These are phyloP conservation scores for Frankliniella intonsa DNA, from an alignment of 2,888 invertebrate genomes.

Conservation along the genomic window DNA sequence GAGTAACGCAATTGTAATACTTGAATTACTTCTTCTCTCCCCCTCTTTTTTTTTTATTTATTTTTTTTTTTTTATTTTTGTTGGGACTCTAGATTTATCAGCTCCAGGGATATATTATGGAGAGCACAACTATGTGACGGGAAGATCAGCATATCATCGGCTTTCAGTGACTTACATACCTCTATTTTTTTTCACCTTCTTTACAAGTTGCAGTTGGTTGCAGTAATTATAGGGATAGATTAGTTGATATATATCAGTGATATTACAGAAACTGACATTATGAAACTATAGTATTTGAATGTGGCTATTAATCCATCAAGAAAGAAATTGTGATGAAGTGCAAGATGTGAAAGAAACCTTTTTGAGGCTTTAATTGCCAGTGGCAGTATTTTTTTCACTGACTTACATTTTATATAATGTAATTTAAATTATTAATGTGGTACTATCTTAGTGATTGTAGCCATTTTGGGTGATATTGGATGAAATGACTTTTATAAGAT, in stretches of 20 bases:
- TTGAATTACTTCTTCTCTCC: neutral
- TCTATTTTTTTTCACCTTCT: slow-evolving; percentile 5
- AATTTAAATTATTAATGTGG: neutral
- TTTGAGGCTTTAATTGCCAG: neutral
- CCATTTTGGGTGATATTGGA: neutral
- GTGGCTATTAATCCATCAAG: neutral
- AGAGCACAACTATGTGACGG: slow-evolving; percentile 16
- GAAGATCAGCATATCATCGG: neutral
- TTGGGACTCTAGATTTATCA: neutral
- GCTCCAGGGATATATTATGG: neutral
- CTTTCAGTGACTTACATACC: neutral
- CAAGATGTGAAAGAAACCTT: neutral
- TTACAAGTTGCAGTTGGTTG: neutral
- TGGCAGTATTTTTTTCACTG: slow-evolving; percentile 2
- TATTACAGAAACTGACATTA: neutral
- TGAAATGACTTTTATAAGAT: too few species aligned
- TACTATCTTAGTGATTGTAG: neutral
- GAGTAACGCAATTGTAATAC: neutral
- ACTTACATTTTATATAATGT: slow-evolving; percentile 5
- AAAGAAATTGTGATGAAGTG: slow-evolving; percentile 7
- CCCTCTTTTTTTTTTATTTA: neutral
- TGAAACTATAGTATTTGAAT: neutral
- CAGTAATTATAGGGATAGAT: neutral
- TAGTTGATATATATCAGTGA: neutral
- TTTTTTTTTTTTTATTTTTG: neutral